Evolutionary conservation across 2,797 vertebrate genomes (phyloP), one percentile per base, ranked within the genome.

Genomic region (Phataginus tetradactyla): DNA sequence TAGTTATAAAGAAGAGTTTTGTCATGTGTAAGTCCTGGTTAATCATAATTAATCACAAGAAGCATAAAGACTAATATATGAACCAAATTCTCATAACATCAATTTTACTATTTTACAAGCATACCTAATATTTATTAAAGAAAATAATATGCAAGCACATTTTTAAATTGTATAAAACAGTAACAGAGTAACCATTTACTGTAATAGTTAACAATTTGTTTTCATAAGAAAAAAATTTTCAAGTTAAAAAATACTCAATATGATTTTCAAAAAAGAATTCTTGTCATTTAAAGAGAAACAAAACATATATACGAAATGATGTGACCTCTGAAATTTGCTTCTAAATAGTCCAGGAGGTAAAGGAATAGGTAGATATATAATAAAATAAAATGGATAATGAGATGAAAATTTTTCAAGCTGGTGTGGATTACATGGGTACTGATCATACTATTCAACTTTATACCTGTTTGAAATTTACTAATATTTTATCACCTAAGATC

Each of bases 181-280:
- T 87, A 45, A 63, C 20, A 87, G 21, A 51, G 15, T 57, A 57
- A 49, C 23, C 34, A 88, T 72, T 85, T 68, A 37, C 14, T 74
- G 4, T 18, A 92, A 45, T 15, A 37, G 23, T 10, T 32, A 91
- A 75, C 39, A 80, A 81, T 83, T 21, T 63, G 39, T 71, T 86
- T 71, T 51, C 45, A 66, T 39, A 64, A 69, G 42, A 49, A 92
- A 90, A n/a, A 57, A 57, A 71, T 8, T 57, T 85, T 18, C 72
- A 96, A 55, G n/a, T 88, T 85, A 74, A 69, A 94, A 94, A 72
- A 71, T 49, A 74, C 20, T 45, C 66, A 71, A 37, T 29, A 10
- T 29, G 5, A n/a, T 72, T 83, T 64, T 87, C 8, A 4, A 37
- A 77, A 72, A 68, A 86, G 21, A 49, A 57, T 59, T 96, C 27